A percentile compares a stretch with the other conserved stretches of the same genome.
Evolutionary conservation across 2,888 invertebrate genomes (phyloP).

Genomic region (Ophion obscuratus): DNA sequence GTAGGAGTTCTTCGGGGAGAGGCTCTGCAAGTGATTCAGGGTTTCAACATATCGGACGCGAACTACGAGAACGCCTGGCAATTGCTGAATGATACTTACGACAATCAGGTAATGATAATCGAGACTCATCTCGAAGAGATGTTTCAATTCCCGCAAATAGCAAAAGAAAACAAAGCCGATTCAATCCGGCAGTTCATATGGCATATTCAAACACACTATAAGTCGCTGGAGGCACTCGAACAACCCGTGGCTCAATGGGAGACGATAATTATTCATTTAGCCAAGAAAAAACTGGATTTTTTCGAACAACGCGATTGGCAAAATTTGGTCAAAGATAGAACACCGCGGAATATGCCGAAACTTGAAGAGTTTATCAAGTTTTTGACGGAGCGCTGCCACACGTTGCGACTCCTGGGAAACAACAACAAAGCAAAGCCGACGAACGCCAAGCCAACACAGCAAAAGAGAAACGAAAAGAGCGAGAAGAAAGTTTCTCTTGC

Average conservation of each 20-base stretch:
- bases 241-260: too few species aligned
- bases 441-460: too few species aligned
- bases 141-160: conserved; percentile 46
- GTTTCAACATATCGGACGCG: conserved; percentile 33
- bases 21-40: conserved; percentile 36
- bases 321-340: conserved; percentile 26
- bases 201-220: conserved; percentile 46
- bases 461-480: too few species aligned
- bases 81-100: conserved; percentile 34
- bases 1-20: conserved; percentile 27
- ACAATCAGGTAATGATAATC: conserved; percentile 49
- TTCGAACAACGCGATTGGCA: conserved; percentile 53
- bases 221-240: too few species aligned
- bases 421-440: too few species aligned
- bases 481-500: too few species aligned
- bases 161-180: conserved; percentile 53
- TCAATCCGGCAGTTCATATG: conserved; percentile 49
- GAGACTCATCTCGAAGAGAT: conserved; percentile 53
- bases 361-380: too few species aligned
- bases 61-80: conserved; percentile 45
- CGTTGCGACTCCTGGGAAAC: too few species aligned
- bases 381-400: too few species aligned
- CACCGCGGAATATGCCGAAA: too few species aligned
- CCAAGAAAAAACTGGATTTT: conserved; percentile 54
- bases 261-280: not conserved